Evolutionary conservation across 2,113 vertebrate species (phyloP), one percentile per base, ranked within the genome.

Genomic region (Charina bottae): DNA sequence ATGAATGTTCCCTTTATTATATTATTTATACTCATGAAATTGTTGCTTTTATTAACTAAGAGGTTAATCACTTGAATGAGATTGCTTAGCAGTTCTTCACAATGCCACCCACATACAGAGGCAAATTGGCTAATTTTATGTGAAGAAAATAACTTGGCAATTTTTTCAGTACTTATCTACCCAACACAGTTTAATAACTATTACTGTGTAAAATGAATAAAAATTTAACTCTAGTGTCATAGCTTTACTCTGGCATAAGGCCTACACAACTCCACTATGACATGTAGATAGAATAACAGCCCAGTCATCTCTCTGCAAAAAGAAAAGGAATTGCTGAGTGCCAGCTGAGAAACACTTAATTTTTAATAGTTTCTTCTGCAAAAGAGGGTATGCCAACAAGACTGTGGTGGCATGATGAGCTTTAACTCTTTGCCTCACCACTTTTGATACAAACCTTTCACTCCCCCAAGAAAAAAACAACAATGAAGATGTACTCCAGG

Each of bases 41-140:
- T 96, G 96, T 98, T 95, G 96, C 97, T 97, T 97, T 97, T 97
- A 97, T 96, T 97, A 97, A 97, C 97, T 96, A 96, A 97, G 97
- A 98, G 97, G 97, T 98, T 98, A 98, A 98, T 98, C 97, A 97
- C 96, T 97, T 96, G 97, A 98, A 98, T 97, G 94, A 95, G 96
- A 94, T 89, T 95, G 94, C 95, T 95, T 96, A 95, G 95, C 96
- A 95, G 87, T 96, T 95, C 96, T 96, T 97, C 97, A 97, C 96
- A 97, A 97, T 96, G 96, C 94, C 89, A 91, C 95, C 97, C 95
- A 96, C 94, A 87, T 58, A 89, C 46, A 89, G 78, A 89, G 93
- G 97, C 97, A 98, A 98, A 97, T 97, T 97, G 96, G 97, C 94
- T 97, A 96, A 97, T 98, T 97, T 97, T 97, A 97, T 96, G 96